Percentiles rank a stretch among this genome's conserved stretches.
These are phyloP conservation scores for Gallinago jamesoni DNA, from an alignment of 2,113 vertebrate genomes.

Conservation along the genomic window DNA sequence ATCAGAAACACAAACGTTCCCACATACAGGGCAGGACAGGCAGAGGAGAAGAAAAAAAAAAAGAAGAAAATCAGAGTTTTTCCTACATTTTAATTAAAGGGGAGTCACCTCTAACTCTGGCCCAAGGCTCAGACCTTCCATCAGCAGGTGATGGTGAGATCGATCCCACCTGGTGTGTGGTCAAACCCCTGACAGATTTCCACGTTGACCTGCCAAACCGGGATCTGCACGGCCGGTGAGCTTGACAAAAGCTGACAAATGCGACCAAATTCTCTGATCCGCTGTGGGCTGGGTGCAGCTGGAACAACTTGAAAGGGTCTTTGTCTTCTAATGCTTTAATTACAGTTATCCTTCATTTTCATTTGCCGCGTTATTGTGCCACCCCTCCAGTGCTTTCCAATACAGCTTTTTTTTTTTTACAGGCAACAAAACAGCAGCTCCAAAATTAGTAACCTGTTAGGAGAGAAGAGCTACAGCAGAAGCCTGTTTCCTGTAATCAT, in stretches of 20 bases:
- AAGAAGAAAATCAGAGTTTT: not conserved
- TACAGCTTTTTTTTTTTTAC: not conserved
- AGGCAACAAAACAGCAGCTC: not conserved
- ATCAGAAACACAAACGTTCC: slow-evolving; percentile 3
- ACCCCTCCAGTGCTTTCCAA: not conserved
- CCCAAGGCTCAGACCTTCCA: slow-evolving; percentile 25
- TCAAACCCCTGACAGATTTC: not conserved
- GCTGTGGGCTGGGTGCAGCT: not conserved
- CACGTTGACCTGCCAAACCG: slow-evolving; percentile 3
- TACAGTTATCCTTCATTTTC: not conserved
- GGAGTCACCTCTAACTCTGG: not conserved
- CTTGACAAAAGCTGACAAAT: not conserved
- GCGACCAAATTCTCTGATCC: not conserved
- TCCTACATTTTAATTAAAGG: not conserved
- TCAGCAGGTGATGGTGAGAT: slow-evolving; percentile 33
- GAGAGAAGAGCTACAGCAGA: not conserved
- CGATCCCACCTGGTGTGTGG: not conserved
- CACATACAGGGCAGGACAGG: not conserved
- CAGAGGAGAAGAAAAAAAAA: not conserved
- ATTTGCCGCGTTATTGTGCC: not conserved
- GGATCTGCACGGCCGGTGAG: slow-evolving; percentile 11
- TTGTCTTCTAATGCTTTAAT: not conserved
- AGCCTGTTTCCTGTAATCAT: not conserved
- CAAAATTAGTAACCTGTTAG: not conserved
- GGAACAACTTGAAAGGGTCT: not conserved